A percentile compares a stretch with the other conserved stretches of the same genome.
Evolutionary conservation across 2,888 invertebrate genomes (phyloP).

Genomic region (Aphodius granarius): DNA sequence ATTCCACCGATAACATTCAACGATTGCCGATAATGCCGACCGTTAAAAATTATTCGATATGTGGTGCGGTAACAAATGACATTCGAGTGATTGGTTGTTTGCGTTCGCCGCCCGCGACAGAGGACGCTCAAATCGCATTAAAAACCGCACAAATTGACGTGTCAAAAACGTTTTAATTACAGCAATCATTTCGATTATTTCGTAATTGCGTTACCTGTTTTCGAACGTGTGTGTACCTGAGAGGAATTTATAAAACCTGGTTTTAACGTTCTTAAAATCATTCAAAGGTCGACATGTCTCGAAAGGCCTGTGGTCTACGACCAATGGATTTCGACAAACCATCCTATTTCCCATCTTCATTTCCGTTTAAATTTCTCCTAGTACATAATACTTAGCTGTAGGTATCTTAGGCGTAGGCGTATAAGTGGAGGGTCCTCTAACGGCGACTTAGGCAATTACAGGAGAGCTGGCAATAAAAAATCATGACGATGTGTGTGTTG

Average conservation of each 20-base stretch:
- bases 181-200: neutral
- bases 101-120: neutral
- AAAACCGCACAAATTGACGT: neutral
- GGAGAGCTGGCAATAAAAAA: conserved; percentile 18
- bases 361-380: neutral
- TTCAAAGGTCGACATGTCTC: too few relatives aligned
- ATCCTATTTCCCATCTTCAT: neutral
- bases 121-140: neutral
- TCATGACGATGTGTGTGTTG: conserved; percentile 25
- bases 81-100: neutral
- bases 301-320: too few relatives aligned
- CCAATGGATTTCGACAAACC: too few relatives aligned
- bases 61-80: neutral
- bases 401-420: conserved; percentile 1
- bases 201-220: neutral
- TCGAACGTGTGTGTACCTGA: neutral
- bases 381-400: neutral
- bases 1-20: neutral
- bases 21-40: neutral
- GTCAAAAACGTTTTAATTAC: neutral
- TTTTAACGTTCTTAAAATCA: too few relatives aligned
- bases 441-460: neutral
- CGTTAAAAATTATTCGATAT: neutral
- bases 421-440: neutral
- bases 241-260: neutral